Conservation (phyloP, 2,113 vertebrate species). For the Excalfactoria chinensis region DNA sequence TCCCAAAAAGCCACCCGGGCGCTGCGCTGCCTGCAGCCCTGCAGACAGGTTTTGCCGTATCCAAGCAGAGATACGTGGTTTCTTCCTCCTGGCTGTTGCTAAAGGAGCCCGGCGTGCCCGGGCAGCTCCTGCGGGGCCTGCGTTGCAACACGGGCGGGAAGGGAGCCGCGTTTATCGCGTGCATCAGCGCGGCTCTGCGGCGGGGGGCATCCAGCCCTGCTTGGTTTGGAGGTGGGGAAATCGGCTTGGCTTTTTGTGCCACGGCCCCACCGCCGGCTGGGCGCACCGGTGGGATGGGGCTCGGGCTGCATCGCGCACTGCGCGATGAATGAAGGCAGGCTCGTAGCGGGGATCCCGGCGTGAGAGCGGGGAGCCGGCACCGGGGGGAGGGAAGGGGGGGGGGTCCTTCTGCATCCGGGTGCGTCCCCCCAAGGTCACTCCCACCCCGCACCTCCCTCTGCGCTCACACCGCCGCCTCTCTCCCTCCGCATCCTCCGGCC, state of each 20-base stretch:
- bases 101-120: neutral
- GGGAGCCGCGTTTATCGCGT: neutral
- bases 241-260: too few species aligned
- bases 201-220: neutral
- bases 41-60: neutral
- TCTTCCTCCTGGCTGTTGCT: neutral
- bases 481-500: neutral
- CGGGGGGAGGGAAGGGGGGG: neutral
- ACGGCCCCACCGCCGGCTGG: too few species aligned
- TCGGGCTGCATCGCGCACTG: rapidly evolving
- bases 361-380: rapidly evolving
- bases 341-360: neutral
- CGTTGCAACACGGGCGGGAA: neutral
- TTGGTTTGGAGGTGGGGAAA: neutral
- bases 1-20: neutral
- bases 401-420: rapidly evolving
- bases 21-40: neutral
- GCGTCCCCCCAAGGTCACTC: constrained; percentile 11
- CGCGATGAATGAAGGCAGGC: neutral
- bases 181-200: neutral
- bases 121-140: constrained; percentile 17
- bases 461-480: rapidly evolving
- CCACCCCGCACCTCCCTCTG: neutral
- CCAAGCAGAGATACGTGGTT: neutral
- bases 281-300: neutral